A percentile compares a stretch with the other conserved stretches of the same genome.
phyloP scores from a whole-genome alignment of 2,888 invertebrate genomes.

The Nephrotoma appendiculata region DNA sequence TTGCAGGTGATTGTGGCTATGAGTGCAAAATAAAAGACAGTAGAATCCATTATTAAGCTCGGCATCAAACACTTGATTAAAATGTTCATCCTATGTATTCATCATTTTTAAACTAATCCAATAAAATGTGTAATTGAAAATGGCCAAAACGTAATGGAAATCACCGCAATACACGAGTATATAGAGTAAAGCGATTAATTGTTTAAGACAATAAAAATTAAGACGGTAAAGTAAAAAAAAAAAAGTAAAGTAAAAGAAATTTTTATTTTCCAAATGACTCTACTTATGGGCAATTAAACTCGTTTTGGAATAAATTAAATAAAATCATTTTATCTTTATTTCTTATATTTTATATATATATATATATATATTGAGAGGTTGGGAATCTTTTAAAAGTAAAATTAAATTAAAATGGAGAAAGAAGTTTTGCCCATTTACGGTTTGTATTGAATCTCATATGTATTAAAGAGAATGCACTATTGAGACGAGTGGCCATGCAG shows the following conservation, averaged over 20 bases:
- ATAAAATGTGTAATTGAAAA: neutral
- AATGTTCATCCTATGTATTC: neutral
- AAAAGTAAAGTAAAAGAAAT: neutral
- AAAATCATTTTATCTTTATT: neutral
- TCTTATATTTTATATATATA: neutral
- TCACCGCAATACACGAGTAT: neutral
- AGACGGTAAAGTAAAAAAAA: neutral
- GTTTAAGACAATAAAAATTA: neutral
- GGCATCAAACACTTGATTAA: no score
- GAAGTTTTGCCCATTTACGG: neutral
- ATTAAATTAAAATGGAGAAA: neutral
- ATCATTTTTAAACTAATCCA: no score
- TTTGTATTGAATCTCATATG: neutral
- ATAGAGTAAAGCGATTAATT: neutral
- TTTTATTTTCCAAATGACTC: neutral
- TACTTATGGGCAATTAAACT: neutral
- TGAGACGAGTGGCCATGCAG: neutral
- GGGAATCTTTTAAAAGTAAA: neutral
- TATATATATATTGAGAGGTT: neutral
- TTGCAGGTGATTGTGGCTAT: no score
- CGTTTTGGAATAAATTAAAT: neutral
- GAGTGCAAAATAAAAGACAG: no score
- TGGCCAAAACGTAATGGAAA: neutral
- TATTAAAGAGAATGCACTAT: neutral
- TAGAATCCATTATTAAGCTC: no score